Evolutionary conservation across 2,888 invertebrate genomes (phyloP).

Genomic region (Lasioglossum marginatum): DNA sequence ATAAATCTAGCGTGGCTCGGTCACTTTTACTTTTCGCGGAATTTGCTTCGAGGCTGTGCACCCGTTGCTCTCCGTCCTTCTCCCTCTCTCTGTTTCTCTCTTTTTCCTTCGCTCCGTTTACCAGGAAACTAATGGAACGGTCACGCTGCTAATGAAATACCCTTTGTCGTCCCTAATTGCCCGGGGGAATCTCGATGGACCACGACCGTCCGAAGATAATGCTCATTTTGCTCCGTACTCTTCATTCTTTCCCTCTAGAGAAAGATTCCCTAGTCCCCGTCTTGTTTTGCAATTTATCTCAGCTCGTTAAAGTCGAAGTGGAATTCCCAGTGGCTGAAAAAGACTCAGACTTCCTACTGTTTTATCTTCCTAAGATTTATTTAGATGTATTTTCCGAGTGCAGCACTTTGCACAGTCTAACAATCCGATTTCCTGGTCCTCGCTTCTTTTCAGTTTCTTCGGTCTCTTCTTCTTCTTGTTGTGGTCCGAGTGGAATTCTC

Average conservation of each 20-base stretch:
- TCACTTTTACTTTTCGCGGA: slow-evolving; percentile 83
- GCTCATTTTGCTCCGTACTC: not conserved
- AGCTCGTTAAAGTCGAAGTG: not conserved
- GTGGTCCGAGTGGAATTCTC: not conserved
- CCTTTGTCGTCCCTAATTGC: slow-evolving; percentile 35
- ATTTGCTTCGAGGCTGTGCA: slow-evolving; percentile 69
- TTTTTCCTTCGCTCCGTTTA: slow-evolving; percentile 55
- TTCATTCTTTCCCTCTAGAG: not conserved
- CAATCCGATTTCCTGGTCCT: not conserved
- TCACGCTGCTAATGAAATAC: slow-evolving; percentile 55
- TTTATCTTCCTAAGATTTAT: not conserved
- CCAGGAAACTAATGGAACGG: slow-evolving; percentile 51
- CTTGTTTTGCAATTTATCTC: not conserved
- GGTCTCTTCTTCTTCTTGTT: too few species aligned
- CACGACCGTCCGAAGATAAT: not conserved
- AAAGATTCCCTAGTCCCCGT: not conserved
- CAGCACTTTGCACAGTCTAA: not conserved
- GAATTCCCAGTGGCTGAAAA: not conserved
- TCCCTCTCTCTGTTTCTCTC: not conserved
- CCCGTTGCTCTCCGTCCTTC: slow-evolving; percentile 40
- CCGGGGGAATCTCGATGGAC: slow-evolving; percentile 17
- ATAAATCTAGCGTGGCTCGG: slow-evolving; percentile 57
- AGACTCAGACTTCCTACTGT: not conserved
- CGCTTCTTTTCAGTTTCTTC: not conserved
- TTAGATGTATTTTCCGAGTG: not conserved